Percentiles rank a stretch among this genome's conserved stretches.
Evolutionary conservation across 1,140 invertebrate species (phyloP).

Genomic region (Meteorus sp.): DNA sequence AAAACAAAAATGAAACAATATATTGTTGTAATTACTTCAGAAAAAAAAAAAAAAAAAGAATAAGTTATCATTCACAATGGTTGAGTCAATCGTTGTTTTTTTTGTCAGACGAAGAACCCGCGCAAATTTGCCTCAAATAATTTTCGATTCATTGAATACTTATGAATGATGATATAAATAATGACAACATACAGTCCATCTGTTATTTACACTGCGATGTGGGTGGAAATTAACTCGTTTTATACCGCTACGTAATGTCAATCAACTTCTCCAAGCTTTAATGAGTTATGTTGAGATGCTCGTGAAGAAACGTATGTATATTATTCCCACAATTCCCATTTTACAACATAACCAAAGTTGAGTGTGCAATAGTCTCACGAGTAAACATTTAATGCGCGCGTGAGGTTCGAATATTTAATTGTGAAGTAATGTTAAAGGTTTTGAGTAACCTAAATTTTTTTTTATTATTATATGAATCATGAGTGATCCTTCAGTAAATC

Average conservation of each 20-base stretch:
- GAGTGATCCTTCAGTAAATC: conserved; percentile 41
- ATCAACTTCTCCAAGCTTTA: no score
- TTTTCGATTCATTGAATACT: no score
- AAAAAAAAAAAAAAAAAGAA: no score
- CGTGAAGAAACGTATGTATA: no score
- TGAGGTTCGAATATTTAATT: no score
- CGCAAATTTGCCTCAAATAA: no score
- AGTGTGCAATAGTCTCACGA: neutral
- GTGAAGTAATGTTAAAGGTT: neutral
- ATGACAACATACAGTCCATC: neutral
- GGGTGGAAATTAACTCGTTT: no score
- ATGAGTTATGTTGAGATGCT: neutral
- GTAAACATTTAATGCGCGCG: neutral
- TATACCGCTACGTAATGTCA: no score
- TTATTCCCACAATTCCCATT: no score
- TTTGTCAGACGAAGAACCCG: no score
- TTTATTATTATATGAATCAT: conserved; percentile 29
- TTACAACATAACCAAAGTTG: conserved; percentile 1
- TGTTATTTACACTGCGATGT: neutral
- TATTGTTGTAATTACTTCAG: neutral
- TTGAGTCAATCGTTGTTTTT: no score
- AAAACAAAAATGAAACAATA: neutral
- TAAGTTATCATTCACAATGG: no score
- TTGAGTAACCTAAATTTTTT: neutral
- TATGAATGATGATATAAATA: conserved; percentile 10